Conservation (phyloP, 92 coral and sea anemone species). For the Parazoanthus darwini region DNA sequence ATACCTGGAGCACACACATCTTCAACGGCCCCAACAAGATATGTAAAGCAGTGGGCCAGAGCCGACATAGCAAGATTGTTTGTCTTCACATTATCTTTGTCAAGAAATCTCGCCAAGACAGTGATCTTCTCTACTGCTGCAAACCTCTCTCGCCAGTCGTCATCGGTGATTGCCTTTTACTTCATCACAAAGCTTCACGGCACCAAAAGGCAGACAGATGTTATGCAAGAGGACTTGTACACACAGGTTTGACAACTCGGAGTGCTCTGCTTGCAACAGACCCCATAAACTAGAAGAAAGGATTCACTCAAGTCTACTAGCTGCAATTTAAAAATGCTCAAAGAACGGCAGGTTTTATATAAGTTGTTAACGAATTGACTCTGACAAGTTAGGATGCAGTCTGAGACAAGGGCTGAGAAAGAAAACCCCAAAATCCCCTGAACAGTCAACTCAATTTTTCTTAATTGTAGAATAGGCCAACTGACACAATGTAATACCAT, state of each 20-base stretch:
- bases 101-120: conserved; percentile 86
- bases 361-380: no score
- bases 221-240: conserved; percentile 88
- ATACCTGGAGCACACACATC: conserved; percentile 85
- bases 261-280: conserved; percentile 89
- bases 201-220: conserved; percentile 94
- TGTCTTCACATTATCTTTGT: conserved; percentile 81
- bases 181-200: conserved; percentile 90
- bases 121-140: conserved; percentile 91
- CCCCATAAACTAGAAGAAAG: conserved; percentile 76
- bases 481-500: no score
- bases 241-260: conserved; percentile 84
- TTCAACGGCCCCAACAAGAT: conserved; percentile 96
- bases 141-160: conserved; percentile 92
- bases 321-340: neutral
- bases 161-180: conserved; percentile 86
- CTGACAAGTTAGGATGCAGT: no score
- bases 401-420: no score
- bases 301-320: neutral
- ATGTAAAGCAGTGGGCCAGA: conserved; percentile 91
- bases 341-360: no score
- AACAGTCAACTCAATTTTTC: no score
- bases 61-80: conserved; percentile 92
- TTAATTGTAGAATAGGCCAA: no score
- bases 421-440: no score